Evolutionary conservation across 2,888 invertebrate genomes (phyloP), one percentile per base, ranked within the genome.

Genomic region (Ligdia adustata): DNA sequence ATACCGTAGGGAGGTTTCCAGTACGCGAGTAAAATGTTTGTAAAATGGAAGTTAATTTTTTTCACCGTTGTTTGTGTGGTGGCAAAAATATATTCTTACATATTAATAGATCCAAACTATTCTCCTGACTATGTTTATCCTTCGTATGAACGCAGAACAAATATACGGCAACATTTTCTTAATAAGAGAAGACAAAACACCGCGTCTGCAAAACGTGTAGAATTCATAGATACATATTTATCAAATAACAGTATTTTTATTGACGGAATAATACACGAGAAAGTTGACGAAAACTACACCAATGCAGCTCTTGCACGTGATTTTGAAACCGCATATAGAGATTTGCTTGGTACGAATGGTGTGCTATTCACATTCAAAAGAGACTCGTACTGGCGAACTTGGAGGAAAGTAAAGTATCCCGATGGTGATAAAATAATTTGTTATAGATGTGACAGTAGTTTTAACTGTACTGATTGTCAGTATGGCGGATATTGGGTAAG

Each of bases 331-430:
- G 75, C 72, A 14, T 80, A 78, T 18, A 66, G 59, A 32, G 55
- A 65, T 0, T 26, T 79, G 2, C 27, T 85, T 0, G 55, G 60
- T 0, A 82, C 83, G 80, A 55, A 66, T 1, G 79, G 74, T 0
- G 55, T 75, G 0, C 78, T 67, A 18, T 82, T 77, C 52, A 60
- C 62, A 6, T 84, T 67, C 27, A 82, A 78, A 61, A 72, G 85
- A 35, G 80, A 72, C 44, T 50, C 62, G 1, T 57, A 62, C 43
- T 86, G 86, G 86, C 54, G 85, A 1, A 84, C 86, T 0, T 85
- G 82, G 83, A 55, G 84, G 9, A 60, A 65, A 46, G 64, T 82
- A 0, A 40, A 48, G 7, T 55, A 59, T 16, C 52, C 60, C 4
- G 27, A 33, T 3, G 67, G 56, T 1, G 47, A 56, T 5, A 62